These are phyloP conservation scores for Todus mexicanus DNA, from an alignment of 2,797 vertebrate genomes.

Conservation along the genomic window DNA sequence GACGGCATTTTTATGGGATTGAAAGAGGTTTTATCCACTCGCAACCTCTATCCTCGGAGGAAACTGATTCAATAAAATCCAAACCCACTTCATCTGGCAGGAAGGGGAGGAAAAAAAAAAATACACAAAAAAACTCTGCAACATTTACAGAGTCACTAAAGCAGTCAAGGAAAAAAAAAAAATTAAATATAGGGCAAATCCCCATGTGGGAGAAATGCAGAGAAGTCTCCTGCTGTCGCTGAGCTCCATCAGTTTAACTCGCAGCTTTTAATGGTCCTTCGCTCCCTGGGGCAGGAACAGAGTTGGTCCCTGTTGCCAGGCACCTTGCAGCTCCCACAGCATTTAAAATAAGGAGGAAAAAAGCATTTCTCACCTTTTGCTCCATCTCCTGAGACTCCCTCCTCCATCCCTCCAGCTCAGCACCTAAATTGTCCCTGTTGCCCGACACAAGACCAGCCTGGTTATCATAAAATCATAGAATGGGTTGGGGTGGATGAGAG, in stretches of 20 bases:
- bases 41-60: constrained; percentile 62
- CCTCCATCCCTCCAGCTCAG: not conserved
- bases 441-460: not conserved
- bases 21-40: constrained; percentile 71
- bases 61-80: constrained; percentile 72
- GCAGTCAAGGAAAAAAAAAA: constrained; percentile 54
- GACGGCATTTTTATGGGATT: constrained; percentile 66
- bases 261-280: not conserved
- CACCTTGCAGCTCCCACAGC: not conserved
- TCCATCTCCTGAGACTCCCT: not conserved
- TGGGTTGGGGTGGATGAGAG: too few species aligned
- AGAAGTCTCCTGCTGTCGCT: constrained; percentile 47
- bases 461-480: too few species aligned
- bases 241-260: constrained; percentile 53
- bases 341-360: rapidly evolving
- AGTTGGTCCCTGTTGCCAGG: not conserved
- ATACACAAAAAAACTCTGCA: not conserved
- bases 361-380: not conserved
- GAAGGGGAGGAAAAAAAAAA: not conserved
- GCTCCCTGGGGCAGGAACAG: not conserved
- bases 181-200: constrained; percentile 63
- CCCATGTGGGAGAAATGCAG: constrained; percentile 45
- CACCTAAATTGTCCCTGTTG: not conserved
- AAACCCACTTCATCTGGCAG: constrained; percentile 66
- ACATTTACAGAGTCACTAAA: constrained; percentile 67